Base-by-base conservation (phyloP, 2,888 invertebrate species). In the Atrina japonica region DNA sequence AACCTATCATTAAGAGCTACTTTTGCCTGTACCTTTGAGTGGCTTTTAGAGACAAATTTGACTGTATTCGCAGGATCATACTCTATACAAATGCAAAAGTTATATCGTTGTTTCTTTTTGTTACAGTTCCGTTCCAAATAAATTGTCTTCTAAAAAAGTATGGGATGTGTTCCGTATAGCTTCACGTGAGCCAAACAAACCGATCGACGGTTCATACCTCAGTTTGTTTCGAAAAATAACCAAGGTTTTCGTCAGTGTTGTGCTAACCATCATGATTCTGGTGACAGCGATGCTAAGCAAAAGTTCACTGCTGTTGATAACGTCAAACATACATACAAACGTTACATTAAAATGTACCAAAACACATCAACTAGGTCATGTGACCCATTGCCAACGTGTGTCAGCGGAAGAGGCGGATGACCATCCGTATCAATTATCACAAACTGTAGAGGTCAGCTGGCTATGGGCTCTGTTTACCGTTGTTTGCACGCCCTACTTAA, bases 271-370 rank as follows among this genome's bases (percentile, higher is more conserved):
- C 56, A 94, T 95, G 85, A 96, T 97, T 76, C 93, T 97, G 83
- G 94, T 92, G 5, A 94, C 95, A 68, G 96, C 96, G 52, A 96
- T 97, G 76, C 92, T 97, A 86, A 95, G 97, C 83, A 97, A 97
- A 92, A 96, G 96, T 84, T 94, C 95, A 70, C 93, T 97, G 75
- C 80, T 86, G 43, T 73, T 86, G 18, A 84, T 86, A 11, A 81
- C 86, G 7, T 86, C 86, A 52, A 84, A 83, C 73, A 76, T 86
- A 6, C 82, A 83, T 69, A 73, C 77, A 25, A 84, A 85, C 70
- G 82, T 82, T 55, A 83, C 84, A 0, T 65, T 85, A 21, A 79
- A 78, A 25, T 86, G 84, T 59, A 67, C 73, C 9, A 78, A 50
- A 49, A 64, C 65, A 41, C 66, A 75, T 9, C 76, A 77, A 29